Conservation (phyloP, 2,113 vertebrate species). For the Litocranius walleri region DNA sequence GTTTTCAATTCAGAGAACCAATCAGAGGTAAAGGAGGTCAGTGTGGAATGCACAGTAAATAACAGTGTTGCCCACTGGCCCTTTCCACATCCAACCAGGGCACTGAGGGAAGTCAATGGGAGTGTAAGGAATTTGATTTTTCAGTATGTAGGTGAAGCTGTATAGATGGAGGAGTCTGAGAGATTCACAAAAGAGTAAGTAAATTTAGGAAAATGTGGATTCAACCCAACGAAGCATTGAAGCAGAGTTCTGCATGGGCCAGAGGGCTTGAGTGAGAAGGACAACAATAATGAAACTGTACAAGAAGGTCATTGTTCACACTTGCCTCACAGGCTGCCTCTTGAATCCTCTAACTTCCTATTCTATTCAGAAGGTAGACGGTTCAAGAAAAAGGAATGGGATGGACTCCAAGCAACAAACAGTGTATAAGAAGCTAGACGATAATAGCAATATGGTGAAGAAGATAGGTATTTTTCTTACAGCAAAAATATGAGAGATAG, state of each 20-base stretch:
- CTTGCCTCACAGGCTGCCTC: background rate
- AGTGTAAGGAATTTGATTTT: background rate
- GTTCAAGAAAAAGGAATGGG: background rate
- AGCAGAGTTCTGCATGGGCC: background rate
- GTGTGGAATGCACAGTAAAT: background rate
- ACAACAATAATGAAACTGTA: background rate
- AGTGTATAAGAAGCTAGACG: background rate
- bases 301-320: background rate
- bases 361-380: background rate
- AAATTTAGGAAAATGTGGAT: background rate
- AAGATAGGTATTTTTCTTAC: background rate
- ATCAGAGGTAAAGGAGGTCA: background rate
- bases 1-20: background rate
- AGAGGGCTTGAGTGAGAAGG: background rate
- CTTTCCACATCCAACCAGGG: background rate
- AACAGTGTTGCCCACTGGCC: background rate
- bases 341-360: background rate
- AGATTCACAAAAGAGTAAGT: background rate
- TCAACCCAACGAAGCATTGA: background rate
- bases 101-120: background rate
- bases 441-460: background rate
- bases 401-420: background rate
- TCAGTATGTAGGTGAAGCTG: background rate
- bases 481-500: background rate
- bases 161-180: background rate